A percentile compares a stretch with the other conserved stretches of the same genome.
Conservation (phyloP, 2,888 invertebrate genomes). For the Platerodrilus igneus region DNA sequence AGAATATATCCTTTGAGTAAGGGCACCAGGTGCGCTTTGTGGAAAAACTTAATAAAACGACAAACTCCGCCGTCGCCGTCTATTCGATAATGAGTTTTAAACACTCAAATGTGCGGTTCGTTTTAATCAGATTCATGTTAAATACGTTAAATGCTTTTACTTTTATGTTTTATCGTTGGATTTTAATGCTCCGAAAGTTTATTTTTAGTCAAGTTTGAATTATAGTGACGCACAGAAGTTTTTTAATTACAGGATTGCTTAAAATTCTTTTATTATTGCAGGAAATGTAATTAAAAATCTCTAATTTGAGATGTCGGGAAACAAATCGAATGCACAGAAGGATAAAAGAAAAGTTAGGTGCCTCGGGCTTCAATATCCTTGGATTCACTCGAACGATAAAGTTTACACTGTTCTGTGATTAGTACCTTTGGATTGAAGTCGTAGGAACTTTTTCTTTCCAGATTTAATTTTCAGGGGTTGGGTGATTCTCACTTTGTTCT, state of each 20-base stretch:
- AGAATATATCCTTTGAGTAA: conserved; percentile 14
- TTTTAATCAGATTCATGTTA: conserved; percentile 36
- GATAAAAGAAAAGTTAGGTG: conserved; percentile 14
- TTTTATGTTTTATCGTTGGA: conserved; percentile 16
- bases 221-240: conserved; percentile 18
- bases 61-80: conserved; percentile 21
- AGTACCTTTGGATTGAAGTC: conserved; percentile 16
- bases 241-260: conserved; percentile 26
- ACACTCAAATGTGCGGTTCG: conserved; percentile 33
- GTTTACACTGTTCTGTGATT: conserved; percentile 23
- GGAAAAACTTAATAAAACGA: conserved; percentile 39
- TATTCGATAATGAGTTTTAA: conserved; percentile 35
- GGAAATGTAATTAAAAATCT: conserved; percentile 25
- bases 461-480: conserved; percentile 22
- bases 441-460: conserved; percentile 12
- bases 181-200: conserved; percentile 20
- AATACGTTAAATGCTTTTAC: conserved; percentile 20
- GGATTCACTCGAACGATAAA: conserved; percentile 11
- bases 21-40: conserved; percentile 34
- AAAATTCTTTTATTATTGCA: conserved; percentile 19
- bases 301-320: conserved; percentile 23
- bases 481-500: conserved; percentile 15
- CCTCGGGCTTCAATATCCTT: conserved; percentile 14
- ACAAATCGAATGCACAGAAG: conserved; percentile 20
- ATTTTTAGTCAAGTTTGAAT: conserved; percentile 18